A percentile compares a stretch with the other conserved stretches of the same genome.
Evolutionary conservation across 2,888 invertebrate genomes (phyloP).

Genomic region (Perizoma flavofasciatum): DNA sequence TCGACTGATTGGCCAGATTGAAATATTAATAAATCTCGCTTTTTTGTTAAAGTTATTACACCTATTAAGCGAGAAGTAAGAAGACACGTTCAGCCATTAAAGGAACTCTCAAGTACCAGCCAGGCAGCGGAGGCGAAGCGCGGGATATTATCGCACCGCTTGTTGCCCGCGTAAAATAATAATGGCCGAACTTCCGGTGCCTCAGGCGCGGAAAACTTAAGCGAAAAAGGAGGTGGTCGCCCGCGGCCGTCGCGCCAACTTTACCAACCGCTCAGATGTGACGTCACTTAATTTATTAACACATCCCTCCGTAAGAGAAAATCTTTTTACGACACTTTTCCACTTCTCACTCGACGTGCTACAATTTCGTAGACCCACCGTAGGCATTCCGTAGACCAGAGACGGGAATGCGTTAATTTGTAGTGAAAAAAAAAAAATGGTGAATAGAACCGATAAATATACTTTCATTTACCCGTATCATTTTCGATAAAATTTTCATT

Average conservation of each 20-base stretch:
- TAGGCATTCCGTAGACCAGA: constrained; percentile 31
- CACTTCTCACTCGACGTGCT: constrained; percentile 63
- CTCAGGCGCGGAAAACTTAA: constrained; percentile 81
- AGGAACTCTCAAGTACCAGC: constrained; percentile 64
- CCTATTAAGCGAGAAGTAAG: constrained; percentile 80
- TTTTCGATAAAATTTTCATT: no score
- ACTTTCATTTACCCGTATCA: no score
- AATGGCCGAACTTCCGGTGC: constrained; percentile 85
- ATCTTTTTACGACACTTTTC: constrained; percentile 71
- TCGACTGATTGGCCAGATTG: constrained; percentile 48
- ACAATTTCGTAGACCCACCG: constrained; percentile 48
- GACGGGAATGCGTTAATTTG: constrained; percentile 37
- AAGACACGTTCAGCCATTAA: constrained; percentile 81
- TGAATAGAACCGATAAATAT: no score
- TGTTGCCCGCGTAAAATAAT: constrained; percentile 85
- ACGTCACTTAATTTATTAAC: constrained; percentile 84
- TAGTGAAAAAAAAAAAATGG: constrained; percentile 11
- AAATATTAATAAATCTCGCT: constrained; percentile 66
- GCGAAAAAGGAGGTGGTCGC: constrained; percentile 82
- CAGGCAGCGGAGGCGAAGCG: constrained; percentile 55
- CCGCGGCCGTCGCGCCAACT: constrained; percentile 72
- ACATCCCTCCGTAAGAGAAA: constrained; percentile 66
- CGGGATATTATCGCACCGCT: constrained; percentile 84
- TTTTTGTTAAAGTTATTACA: constrained; percentile 80
- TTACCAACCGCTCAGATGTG: constrained; percentile 75